These are phyloP conservation scores for Rapana venosa DNA, from an alignment of 2,888 invertebrate genomes.

Conservation along the genomic window DNA sequence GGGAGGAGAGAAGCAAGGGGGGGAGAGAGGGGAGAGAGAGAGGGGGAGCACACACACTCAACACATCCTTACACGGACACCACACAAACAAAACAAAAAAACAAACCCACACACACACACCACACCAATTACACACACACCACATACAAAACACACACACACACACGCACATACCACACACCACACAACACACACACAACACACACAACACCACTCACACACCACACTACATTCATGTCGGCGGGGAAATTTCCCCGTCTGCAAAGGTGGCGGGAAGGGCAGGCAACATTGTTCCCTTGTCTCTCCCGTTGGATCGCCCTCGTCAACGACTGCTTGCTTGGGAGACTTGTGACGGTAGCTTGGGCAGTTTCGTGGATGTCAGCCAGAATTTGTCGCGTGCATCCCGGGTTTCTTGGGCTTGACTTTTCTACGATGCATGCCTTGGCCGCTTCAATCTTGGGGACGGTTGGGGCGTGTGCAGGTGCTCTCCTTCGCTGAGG, in stretches of 20 bases:
- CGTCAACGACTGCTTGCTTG: conserved; percentile 11
- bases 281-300: neutral
- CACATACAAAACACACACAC: neutral
- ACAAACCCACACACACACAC: no score
- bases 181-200: conserved; percentile 3
- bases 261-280: neutral
- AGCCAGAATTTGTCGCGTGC: conserved; percentile 18
- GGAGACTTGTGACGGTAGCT: conserved; percentile 20
- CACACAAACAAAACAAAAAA: no score
- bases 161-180: neutral
- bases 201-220: neutral
- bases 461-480: neutral
- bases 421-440: conserved; percentile 7
- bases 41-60: no score
- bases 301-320: conserved; percentile 3
- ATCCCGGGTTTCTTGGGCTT: neutral
- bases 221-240: neutral
- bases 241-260: neutral
- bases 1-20: no score
- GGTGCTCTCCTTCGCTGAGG: neutral
- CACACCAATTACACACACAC: no score
- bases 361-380: neutral
- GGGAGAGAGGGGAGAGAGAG: no score
- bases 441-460: conserved; percentile 10
- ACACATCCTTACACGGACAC: no score